Conservation (phyloP, 2,797 vertebrate genomes). For the Eulemur rubriventer region DNA sequence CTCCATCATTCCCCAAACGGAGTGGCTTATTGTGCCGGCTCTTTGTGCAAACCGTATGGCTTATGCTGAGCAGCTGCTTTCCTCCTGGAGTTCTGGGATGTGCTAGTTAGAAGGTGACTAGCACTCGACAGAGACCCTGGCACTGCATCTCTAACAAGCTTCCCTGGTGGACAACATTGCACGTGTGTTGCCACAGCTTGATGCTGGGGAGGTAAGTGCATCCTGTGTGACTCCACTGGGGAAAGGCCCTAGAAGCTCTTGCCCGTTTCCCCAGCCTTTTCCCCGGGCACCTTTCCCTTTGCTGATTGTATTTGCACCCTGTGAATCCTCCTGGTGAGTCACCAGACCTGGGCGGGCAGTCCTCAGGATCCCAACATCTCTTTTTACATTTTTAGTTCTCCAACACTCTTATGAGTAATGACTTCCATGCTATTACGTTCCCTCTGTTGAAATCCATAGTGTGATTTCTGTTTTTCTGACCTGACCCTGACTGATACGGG, state of each 20-base stretch:
- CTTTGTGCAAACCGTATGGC: background rate
- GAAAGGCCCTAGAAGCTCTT: background rate
- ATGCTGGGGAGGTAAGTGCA: background rate
- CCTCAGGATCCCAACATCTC: background rate
- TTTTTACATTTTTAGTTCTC: background rate
- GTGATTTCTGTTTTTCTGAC: background rate
- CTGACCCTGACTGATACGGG: background rate
- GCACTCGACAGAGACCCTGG: accelerated
- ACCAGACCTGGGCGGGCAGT: background rate
- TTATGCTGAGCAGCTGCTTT: background rate
- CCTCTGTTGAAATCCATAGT: background rate
- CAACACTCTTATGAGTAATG: background rate
- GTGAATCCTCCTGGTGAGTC: background rate
- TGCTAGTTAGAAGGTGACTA: background rate
- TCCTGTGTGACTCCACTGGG: background rate
- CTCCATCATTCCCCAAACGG: background rate
- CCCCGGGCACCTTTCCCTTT: background rate
- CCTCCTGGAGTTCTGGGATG: background rate
- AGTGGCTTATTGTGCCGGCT: background rate
- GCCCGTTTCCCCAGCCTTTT: background rate
- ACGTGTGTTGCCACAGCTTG: background rate
- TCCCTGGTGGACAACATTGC: background rate
- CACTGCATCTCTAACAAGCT: background rate
- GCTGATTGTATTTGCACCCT: background rate
- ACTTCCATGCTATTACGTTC: background rate